Evolutionary conservation across 2,113 vertebrate species (phyloP).

Genomic region (Hemiprocne comata): DNA sequence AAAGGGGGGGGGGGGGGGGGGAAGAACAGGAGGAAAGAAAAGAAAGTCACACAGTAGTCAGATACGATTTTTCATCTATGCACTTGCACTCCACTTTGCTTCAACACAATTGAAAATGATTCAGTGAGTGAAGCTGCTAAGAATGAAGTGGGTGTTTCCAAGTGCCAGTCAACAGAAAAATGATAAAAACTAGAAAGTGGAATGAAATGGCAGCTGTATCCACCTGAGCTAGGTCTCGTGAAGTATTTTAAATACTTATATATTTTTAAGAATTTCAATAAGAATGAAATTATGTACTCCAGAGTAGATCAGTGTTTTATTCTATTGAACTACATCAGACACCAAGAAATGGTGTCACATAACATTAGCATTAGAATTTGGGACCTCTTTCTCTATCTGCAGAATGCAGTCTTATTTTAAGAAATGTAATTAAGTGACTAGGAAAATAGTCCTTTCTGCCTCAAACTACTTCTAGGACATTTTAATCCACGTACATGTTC

Average conservation of each 20-base stretch:
- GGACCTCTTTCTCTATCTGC: not conserved
- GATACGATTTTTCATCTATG: not conserved
- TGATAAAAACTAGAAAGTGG: constrained; percentile 3
- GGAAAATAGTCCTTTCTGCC: not conserved
- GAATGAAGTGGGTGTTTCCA: constrained; percentile 36
- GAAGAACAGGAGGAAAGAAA: not conserved
- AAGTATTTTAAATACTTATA: not conserved
- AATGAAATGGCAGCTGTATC: not conserved
- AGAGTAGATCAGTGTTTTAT: not conserved
- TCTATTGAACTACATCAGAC: not conserved
- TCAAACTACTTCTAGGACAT: not conserved
- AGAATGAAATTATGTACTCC: not conserved
- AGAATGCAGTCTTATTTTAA: not conserved
- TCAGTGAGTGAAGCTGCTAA: not conserved
- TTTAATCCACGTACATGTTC: not conserved
- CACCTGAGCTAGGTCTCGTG: not conserved
- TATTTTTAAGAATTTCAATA: not conserved
- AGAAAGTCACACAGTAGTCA: not conserved
- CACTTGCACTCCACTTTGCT: not conserved
- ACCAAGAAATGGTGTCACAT: not conserved
- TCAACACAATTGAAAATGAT: not conserved
- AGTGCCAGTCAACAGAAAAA: constrained; percentile 44
- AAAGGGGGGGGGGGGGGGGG: rapidly evolving
- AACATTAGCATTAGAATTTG: not conserved
- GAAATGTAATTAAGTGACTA: not conserved